Evolutionary conservation across 2,113 vertebrate genomes (phyloP), one percentile per base, ranked within the genome.

Genomic region (Raja brachyura): DNA sequence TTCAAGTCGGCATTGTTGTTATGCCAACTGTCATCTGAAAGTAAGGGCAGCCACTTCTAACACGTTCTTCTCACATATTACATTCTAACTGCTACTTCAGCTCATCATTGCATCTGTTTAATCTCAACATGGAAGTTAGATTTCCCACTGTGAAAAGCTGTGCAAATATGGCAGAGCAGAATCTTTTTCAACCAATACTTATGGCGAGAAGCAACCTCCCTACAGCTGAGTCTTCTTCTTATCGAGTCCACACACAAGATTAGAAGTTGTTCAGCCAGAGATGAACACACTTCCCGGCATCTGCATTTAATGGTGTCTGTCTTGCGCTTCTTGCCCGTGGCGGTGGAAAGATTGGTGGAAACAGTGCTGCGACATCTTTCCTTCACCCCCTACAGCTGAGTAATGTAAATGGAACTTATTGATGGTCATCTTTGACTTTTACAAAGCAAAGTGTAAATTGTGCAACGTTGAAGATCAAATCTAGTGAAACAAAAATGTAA

Each of bases 61-160:
- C 39, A 20, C 25, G 28, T 25, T 31, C n/a, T 1, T 61, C 3
- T 88, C 83, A 66, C 59, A 61, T 88, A 61, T 56, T 59, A 59
- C 81, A 10, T 28, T 25, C 81, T 61, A 85, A 85, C 28, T 59
- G 25, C 22, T 61, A 28, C 79, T 83, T 83, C 22, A 85, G 54
- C 48, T 83, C 79, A 54, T 83, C 79, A 83, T 20, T 59, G 81
- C 20, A n/a, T 61, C 25, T 28, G 28, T 59, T 56, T 28, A 59
- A 59, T 3, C 81, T 85, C 59, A 59, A 54, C 3, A 22, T 54
- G 20, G 54, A 85, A 83, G 54, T 59, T 48, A 4, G 56, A 25
- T 85, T 85, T 85, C 54, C 54, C 25, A 22, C 81, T 85, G 81
- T 85, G 81, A 85, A 85, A 61, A 85, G 25, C 56, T 54, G 79